Base-by-base conservation (phyloP, 1,140 invertebrate species). In the Drosophila hydei region DNA sequence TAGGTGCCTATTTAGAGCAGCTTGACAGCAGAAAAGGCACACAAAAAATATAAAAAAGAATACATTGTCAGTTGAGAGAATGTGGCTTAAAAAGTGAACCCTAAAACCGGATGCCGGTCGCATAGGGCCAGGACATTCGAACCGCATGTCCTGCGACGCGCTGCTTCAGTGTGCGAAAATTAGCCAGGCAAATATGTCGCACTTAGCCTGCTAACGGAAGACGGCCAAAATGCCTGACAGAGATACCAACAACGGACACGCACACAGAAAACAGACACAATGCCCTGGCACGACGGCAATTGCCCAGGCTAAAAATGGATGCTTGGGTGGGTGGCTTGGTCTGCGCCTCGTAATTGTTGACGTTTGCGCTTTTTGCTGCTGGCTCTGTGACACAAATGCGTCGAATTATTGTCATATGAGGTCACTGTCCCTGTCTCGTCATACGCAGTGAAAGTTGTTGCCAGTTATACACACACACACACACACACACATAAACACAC, bases 381-480 rank as follows among this genome's bases (percentile, higher is more conserved):
- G 51, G 11, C 1, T 14, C 38, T 40, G 62, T 88, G 84, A 78
- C 81, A 87, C 77, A 87, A 87, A 87, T 89, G 83, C 84, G 75
- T 89, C 84, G 83, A 89, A 88, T 88, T 88, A 88, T 88, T 88
- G 75, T 88, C 84, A 74, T 73, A 83, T 79, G 84, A 88, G 83
- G 83, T 88, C 84, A 83, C 72, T 88, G 84, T 89, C 75, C 84
- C 72, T 87, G 65, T 75, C 67, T 69, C 64, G 56, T 77, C 61
- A 63, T 60, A 65, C 64, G 56, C 63, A 89, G 83, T 88, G 83
- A 89, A 88, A 88, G 83, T 88, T 88, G 62, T 59, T 59, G 55
- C 61, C 47, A 33, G 14, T 54, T 56, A 36, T 23, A 69, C 56
- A 71, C 50, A 64, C 52, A 67, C 43, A 40, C 18, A 21, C 56